Conservation (phyloP, 2,797 vertebrate species). For the Lepilemur septentrionalis region DNA sequence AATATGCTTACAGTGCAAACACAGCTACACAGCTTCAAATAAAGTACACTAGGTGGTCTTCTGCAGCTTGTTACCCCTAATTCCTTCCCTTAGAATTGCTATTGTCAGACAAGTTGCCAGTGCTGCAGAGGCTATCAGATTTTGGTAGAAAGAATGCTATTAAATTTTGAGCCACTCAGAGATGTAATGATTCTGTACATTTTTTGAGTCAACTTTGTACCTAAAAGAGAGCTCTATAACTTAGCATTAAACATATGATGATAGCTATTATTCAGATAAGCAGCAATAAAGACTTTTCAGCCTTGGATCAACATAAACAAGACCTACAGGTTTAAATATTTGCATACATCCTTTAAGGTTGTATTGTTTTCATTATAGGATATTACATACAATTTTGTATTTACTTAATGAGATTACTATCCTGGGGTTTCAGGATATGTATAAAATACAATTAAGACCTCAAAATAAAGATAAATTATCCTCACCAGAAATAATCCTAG, state of each 20-base stretch:
- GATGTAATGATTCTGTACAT: background rate
- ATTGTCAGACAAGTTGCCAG: background rate
- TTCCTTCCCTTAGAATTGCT: background rate
- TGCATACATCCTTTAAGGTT: background rate
- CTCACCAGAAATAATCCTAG: constrained; percentile 21
- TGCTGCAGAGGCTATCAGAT: background rate
- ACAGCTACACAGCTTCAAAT: background rate
- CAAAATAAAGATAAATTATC: constrained; percentile 57
- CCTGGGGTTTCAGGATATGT: constrained; percentile 13
- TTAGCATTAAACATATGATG: background rate
- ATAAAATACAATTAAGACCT: constrained; percentile 44
- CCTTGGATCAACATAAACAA: background rate
- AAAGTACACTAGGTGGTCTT: background rate
- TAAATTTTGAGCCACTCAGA: background rate
- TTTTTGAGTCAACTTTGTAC: constrained; percentile 2
- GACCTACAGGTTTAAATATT: background rate
- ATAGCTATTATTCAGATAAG: background rate
- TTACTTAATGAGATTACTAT: constrained; percentile 49
- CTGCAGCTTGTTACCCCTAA: background rate
- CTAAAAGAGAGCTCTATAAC: background rate
- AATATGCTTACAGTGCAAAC: background rate
- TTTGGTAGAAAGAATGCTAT: background rate
- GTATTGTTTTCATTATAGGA: constrained; percentile 9
- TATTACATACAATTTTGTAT: background rate
- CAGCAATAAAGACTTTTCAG: background rate